These are phyloP conservation scores for Myotis myotis DNA, from an alignment of 2,797 vertebrate species.

Conservation along the genomic window DNA sequence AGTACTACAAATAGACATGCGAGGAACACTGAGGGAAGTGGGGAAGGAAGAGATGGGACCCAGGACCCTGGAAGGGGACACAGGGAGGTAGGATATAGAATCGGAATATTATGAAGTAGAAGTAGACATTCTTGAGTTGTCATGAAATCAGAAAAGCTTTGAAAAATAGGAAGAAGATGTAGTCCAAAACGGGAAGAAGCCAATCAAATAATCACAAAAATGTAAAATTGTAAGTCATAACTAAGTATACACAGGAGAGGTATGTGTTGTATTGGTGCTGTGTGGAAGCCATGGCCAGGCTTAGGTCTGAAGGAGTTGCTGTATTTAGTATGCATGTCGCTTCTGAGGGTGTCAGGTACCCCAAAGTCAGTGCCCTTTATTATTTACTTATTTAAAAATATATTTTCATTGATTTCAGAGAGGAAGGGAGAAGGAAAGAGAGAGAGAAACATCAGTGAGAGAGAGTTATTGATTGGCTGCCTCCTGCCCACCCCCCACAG, in stretches of 20 bases:
- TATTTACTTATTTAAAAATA: too few species aligned
- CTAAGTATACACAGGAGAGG: background rate
- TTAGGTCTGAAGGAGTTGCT: background rate
- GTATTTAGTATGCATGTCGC: background rate
- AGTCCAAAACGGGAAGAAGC: background rate
- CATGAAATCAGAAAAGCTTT: conserved; percentile 36
- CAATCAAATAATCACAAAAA: background rate
- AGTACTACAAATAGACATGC: background rate
- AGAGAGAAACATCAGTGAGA: too few species aligned
- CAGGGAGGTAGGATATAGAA: background rate
- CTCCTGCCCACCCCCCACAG: too few species aligned
- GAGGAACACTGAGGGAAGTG: background rate
- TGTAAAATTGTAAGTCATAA: background rate
- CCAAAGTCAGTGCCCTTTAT: too few species aligned
- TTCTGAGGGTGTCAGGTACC: background rate
- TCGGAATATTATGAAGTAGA: background rate
- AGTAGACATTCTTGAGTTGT: background rate
- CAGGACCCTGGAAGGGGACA: background rate
- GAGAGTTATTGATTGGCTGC: too few species aligned
- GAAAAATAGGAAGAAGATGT: background rate
- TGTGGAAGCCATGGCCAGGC: background rate
- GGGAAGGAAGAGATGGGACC: background rate
- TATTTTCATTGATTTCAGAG: too few species aligned
- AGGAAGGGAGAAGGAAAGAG: too few species aligned
- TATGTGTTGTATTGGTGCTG: background rate